Evolutionary conservation across 2,113 vertebrate species (phyloP).

Genomic region (Mustela lutreola): DNA sequence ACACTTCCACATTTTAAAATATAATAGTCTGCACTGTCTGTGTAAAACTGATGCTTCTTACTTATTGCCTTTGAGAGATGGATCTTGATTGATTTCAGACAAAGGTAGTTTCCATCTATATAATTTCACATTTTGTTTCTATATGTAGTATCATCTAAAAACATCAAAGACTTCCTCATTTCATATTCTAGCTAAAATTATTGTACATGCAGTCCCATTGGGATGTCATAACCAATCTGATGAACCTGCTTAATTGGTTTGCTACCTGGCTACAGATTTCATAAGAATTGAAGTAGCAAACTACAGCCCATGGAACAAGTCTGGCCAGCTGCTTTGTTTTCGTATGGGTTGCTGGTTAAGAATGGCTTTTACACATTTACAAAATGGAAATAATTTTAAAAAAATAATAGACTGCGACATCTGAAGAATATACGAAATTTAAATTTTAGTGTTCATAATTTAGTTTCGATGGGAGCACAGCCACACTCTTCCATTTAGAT

Average conservation of each 20-base stretch:
- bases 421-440: constrained; percentile 3
- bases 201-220: background rate
- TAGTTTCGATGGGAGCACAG: background rate
- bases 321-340: background rate
- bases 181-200: constrained; percentile 31
- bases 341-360: background rate
- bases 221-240: background rate
- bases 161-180: constrained; percentile 37
- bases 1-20: background rate
- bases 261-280: background rate
- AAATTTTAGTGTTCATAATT: background rate
- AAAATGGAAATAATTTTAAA: background rate
- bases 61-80: background rate
- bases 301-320: background rate
- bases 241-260: background rate
- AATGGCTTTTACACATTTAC: background rate
- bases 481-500: background rate
- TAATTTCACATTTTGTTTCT: background rate
- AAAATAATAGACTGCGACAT: background rate
- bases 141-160: background rate
- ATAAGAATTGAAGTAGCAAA: background rate
- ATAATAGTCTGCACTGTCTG: background rate
- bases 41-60: background rate
- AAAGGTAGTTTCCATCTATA: background rate
- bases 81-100: background rate